Conservation (phyloP, 2,113 vertebrate species). For the Mixornis gularis region DNA sequence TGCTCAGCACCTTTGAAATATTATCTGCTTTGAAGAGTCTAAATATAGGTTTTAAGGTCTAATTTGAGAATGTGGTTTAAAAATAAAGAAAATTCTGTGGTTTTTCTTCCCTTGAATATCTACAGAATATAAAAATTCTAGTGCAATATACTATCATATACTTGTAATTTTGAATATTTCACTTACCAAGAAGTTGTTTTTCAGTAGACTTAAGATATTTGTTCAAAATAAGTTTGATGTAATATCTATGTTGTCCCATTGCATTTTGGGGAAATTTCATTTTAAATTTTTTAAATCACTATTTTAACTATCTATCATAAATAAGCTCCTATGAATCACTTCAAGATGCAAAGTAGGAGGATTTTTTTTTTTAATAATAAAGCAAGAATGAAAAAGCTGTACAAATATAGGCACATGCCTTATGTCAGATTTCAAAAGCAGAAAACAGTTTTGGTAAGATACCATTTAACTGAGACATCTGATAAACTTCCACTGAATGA, state of each 20-base stretch:
- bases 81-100: not conserved
- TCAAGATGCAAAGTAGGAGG: not conserved
- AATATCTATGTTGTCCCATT: not conserved
- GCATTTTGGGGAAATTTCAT: not conserved
- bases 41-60: constrained; percentile 9
- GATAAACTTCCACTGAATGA: not conserved
- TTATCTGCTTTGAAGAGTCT: not conserved
- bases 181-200: not conserved
- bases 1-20: not conserved
- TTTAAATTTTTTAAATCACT: not conserved
- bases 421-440: not conserved
- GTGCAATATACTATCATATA: not conserved
- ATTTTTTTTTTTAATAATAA: not conserved
- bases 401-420: not conserved
- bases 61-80: not conserved
- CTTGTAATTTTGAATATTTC: not conserved
- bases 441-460: not conserved
- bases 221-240: not conserved
- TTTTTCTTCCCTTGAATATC: not conserved
- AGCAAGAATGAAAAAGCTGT: not conserved
- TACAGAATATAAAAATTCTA: not conserved
- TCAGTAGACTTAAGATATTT: not conserved
- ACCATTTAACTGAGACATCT: not conserved
- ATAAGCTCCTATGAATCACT: not conserved
- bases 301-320: not conserved